Evolutionary conservation across 2,888 invertebrate species (phyloP).

Genomic region (Panopea generosa): DNA sequence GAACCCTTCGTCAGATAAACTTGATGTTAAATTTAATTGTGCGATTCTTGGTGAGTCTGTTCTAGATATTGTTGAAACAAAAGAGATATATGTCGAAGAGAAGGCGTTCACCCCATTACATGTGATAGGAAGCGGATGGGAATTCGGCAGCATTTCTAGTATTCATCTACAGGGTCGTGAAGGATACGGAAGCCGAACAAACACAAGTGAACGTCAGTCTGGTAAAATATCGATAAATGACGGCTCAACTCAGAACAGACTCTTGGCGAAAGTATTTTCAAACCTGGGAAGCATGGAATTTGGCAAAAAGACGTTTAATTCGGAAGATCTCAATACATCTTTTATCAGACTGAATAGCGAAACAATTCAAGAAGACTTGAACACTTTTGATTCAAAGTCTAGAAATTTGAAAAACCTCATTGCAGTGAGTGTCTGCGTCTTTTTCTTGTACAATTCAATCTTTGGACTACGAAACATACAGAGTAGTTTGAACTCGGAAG

Average conservation of each 20-base stretch:
- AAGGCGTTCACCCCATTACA: constrained; percentile 26
- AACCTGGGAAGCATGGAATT: constrained; percentile 29
- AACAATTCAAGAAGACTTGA: constrained; percentile 15
- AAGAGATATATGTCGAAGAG: constrained; percentile 6
- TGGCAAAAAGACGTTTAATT: constrained; percentile 1
- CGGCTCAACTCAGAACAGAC: constrained; percentile 12
- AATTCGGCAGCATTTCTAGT: constrained; percentile 63
- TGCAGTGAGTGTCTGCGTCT: constrained; percentile 75
- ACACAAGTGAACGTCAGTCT: constrained; percentile 23
- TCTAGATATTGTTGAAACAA: constrained; percentile 6
- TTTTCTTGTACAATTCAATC: constrained; percentile 77
- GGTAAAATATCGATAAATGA: constrained; percentile 2
- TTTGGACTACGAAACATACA: constrained; percentile 82
- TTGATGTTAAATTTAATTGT: too few species aligned
- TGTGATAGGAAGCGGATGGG: constrained; percentile 58
- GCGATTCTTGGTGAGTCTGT: not conserved
- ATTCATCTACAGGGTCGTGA: constrained; percentile 22
- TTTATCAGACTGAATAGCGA: not conserved
- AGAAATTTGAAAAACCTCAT: constrained; percentile 78
- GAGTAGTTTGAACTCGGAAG: constrained; percentile 81
- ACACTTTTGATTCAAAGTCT: constrained; percentile 1
- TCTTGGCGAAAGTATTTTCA: constrained; percentile 30
- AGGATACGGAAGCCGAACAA: constrained; percentile 18
- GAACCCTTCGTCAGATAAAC: too few species aligned
- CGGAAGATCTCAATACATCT: constrained; percentile 1